Percentiles rank a stretch among this genome's conserved stretches.
Conservation (phyloP, 2,113 vertebrate genomes). For the Limnothrissa miodon region DNA sequence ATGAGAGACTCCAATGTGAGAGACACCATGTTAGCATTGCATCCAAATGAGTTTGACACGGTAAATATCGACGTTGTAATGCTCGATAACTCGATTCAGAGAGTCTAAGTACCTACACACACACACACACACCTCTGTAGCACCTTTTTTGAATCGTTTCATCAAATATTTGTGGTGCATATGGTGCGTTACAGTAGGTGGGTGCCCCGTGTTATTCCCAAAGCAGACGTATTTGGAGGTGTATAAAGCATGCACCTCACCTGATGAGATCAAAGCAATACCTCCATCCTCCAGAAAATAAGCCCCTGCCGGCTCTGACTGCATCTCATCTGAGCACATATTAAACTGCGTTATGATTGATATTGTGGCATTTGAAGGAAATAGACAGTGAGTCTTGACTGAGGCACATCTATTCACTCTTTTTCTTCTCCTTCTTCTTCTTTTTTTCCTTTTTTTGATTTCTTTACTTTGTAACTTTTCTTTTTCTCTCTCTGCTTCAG, state of each 20-base stretch:
- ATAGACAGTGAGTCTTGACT: not conserved
- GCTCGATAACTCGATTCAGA: too few species aligned
- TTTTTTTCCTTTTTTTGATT: not conserved
- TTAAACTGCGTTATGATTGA: constrained; percentile 20
- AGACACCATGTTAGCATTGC: too few species aligned
- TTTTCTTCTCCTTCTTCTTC: not conserved
- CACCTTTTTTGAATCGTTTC: not conserved
- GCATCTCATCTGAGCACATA: constrained; percentile 16
- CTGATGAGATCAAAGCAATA: not conserved
- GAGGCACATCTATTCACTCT: not conserved
- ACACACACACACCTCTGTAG: not conserved
- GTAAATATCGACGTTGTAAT: too few species aligned
- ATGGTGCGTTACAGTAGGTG: not conserved
- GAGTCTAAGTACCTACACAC: not conserved
- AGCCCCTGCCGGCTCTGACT: not conserved
- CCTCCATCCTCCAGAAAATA: not conserved
- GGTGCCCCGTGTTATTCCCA: not conserved
- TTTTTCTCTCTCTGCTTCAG: not conserved
- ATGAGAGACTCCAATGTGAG: too few species aligned
- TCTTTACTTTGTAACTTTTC: not conserved
- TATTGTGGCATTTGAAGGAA: constrained; percentile 27
- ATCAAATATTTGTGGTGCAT: not conserved
- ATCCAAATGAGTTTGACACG: too few species aligned
- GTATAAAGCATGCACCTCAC: not conserved
- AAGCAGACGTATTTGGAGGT: not conserved